A percentile compares a stretch with the other conserved stretches of the same genome.
Conservation (phyloP, 37 sponge, comb jelly and placozoan genomes). For the Diacarnus erythraeanus region DNA sequence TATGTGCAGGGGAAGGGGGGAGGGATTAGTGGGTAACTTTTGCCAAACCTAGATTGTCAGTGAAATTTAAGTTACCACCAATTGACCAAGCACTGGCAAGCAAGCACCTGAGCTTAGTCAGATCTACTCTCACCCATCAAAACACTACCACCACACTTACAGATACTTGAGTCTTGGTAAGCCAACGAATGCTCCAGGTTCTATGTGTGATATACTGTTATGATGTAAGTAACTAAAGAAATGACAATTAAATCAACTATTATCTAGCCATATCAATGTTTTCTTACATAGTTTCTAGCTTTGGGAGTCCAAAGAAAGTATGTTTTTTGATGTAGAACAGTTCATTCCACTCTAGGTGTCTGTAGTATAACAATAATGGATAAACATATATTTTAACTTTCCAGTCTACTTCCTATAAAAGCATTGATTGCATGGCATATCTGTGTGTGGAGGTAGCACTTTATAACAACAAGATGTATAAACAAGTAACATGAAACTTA, state of each 20-base stretch:
- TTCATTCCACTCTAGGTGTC: slow-evolving; percentile 28
- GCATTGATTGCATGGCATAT: too few species aligned
- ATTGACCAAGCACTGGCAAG: too few species aligned
- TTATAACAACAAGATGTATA: too few species aligned
- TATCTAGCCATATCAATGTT: neutral
- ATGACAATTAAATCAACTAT: neutral
- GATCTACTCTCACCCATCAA: neutral
- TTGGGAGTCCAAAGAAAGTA: neutral
- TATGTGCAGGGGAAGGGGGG: too few species aligned
- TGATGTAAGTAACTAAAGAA: slow-evolving; percentile 16
- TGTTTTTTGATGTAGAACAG: neutral
- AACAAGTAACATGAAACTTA: neutral
- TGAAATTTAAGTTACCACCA: too few species aligned
- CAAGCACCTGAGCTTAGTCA: too few species aligned
- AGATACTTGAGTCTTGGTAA: slow-evolving; percentile 7
- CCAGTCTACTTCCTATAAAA: too few species aligned
- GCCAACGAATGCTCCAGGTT: slow-evolving; percentile 14
- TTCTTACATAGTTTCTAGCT: slow-evolving; percentile 17
- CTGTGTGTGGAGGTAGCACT: neutral
- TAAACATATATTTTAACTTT: too few species aligned
- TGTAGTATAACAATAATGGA: neutral
- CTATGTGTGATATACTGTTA: slow-evolving; percentile 1
- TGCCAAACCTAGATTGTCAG: too few species aligned
- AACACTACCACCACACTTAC: slow-evolving; percentile 12
- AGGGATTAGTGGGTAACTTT: too few species aligned